Evolutionary conservation across 2,797 vertebrate genomes (phyloP).

Genomic region (Chiroxiphia lanceolata): DNA sequence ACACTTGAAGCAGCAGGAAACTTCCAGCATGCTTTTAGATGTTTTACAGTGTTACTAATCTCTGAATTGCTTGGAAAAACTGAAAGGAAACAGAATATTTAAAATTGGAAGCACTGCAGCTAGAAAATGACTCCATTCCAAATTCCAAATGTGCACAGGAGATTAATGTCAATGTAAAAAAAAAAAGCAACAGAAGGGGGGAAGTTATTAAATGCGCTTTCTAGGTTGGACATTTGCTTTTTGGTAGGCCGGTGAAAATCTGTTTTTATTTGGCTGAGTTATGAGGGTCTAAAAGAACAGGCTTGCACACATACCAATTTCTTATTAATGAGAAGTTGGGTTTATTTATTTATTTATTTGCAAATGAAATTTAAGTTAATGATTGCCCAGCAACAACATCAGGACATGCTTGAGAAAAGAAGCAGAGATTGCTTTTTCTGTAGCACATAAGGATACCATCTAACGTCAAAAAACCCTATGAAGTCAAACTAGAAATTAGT

Average conservation of each 20-base stretch:
- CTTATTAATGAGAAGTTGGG: background rate
- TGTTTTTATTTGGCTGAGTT: conserved; percentile 50
- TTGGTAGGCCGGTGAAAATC: conserved; percentile 23
- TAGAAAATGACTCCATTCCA: conserved; percentile 76
- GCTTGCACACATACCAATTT: background rate
- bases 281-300: conserved; percentile 33
- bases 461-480: background rate
- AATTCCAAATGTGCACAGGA: conserved; percentile 73
- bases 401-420: background rate
- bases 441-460: background rate
- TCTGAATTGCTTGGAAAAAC: conserved; percentile 80
- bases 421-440: background rate
- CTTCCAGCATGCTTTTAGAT: conserved; percentile 87
- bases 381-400: background rate
- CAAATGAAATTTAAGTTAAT: conserved; percentile 19
- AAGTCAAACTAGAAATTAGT: background rate
- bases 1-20: conserved; percentile 84
- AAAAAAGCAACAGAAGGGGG: conserved; percentile 10
- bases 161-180: conserved; percentile 65
- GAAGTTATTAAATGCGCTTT: conserved; percentile 40
- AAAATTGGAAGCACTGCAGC: conserved; percentile 71
- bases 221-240: conserved; percentile 37
- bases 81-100: conserved; percentile 76
- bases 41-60: conserved; percentile 88
- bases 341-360: conserved; percentile 38